Evolutionary conservation across 2,888 invertebrate genomes (phyloP).

Genomic region (Alviniconcha strummeri): DNA sequence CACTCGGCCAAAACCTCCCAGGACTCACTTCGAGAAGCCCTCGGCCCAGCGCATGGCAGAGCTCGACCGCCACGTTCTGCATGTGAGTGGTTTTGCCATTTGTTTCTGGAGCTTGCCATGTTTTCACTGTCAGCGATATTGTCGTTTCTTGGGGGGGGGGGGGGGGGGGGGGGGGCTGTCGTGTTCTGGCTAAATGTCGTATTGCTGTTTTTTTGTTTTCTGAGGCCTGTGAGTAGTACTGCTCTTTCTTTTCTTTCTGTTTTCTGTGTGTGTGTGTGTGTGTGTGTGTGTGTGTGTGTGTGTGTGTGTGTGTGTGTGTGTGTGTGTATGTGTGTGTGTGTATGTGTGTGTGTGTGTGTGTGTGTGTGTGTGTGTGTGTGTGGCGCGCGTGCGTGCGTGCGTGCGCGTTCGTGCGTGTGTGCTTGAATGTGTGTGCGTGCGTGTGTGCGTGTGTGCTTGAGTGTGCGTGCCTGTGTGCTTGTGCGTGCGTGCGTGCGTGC

Average conservation of each 20-base stretch:
- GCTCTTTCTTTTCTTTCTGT: too few relatives aligned
- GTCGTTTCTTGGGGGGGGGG: not conserved
- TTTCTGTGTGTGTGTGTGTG: too few relatives aligned
- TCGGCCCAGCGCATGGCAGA: conserved; percentile 6
- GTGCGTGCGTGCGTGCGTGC: too few relatives aligned
- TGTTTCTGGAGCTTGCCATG: not conserved
- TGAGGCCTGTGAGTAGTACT: too few relatives aligned
- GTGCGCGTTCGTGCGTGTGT: too few relatives aligned
- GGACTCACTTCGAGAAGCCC: conserved; percentile 2
- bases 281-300: too few relatives aligned
- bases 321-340: conserved; percentile 3
- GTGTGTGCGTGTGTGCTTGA: too few relatives aligned
- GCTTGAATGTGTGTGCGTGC: too few relatives aligned
- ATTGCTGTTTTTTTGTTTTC: not conserved
- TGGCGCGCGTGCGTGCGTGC: too few relatives aligned
- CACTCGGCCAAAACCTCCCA: conserved; percentile 12
- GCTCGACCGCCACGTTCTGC: conserved; percentile 22
- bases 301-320: not conserved
- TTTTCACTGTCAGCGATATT: not conserved
- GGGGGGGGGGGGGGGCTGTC: not conserved
- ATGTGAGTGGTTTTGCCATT: conserved; percentile 8
- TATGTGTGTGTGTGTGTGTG: not conserved
- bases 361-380: not conserved
- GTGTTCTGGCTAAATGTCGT: not conserved
- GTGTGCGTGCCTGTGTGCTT: too few relatives aligned